Base-by-base conservation (phyloP, 2,888 invertebrate species). In the Cosmopolites sordidus region DNA sequence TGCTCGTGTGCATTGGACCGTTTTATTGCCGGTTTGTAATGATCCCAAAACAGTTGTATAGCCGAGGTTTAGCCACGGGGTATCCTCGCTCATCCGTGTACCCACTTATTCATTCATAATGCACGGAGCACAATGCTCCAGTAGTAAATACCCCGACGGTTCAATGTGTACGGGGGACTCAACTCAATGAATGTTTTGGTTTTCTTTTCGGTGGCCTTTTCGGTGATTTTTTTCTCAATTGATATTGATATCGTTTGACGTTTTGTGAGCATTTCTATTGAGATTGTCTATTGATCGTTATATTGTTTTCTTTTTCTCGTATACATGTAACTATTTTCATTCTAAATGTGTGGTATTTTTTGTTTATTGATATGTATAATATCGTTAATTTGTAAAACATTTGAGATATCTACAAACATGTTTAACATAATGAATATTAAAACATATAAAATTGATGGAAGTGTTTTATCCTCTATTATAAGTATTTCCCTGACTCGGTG, bases 11-110 rank as follows among this genome's bases (percentile, higher is more conserved):
- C 65, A 61, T 59, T 62, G 62, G 56, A 55, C 60, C 64, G 58
- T 66, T 66, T 64, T 65, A 66, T 65, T 63, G 58, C 59, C 59
- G 62, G 59, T 62, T 64, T 64, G 59, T 60, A 59, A 61, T 62
- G 65, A 64, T 64, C 64, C 64, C 66, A 62, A 61, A 61, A 61
- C 64, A 64, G 60, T 62, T 62, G 63, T 61, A 62, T 60, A 62
- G 60, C 52, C 61, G 63, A 59, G 62, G 59, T 62, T 64, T 64
- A 61, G 64, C 65, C 64, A 66, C 64, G 60, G 64, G 64, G 62
- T 58, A 58, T 58, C 56, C 47, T 54, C 60, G 59, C 60, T 61
- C 66, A 60, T 60, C 60, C 61, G 59, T 51, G 50, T 56, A 49
- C 50, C 51, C 53, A 54, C 51, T 55, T 60, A 55, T 44, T 53